These are phyloP conservation scores for Sebastiscus tertius DNA, from an alignment of 2,797 vertebrate species.

Conservation along the genomic window DNA sequence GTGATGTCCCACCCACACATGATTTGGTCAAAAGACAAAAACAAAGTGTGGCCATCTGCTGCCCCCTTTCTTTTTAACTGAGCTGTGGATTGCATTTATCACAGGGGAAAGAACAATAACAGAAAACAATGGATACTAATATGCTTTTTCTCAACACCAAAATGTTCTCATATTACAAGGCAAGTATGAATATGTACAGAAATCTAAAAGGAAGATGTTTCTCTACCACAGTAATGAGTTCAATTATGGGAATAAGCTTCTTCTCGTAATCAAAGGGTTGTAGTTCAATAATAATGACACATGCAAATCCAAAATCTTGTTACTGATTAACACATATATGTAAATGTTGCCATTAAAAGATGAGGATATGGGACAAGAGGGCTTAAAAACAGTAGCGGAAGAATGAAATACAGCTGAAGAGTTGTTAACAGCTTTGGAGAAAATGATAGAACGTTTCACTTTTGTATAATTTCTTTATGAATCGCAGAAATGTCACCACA, in stretches of 20 bases:
- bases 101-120: neutral
- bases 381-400: neutral
- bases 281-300: neutral
- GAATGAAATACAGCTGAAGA: neutral
- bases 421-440: neutral
- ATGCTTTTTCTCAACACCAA: neutral
- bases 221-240: neutral
- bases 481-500: neutral
- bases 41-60: neutral
- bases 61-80: neutral
- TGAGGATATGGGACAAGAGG: neutral
- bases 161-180: neutral
- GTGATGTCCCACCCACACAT: neutral
- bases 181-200: neutral
- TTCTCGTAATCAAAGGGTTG: neutral
- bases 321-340: neutral
- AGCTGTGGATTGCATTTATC: neutral
- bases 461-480: neutral
- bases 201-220: neutral
- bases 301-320: neutral
- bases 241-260: neutral
- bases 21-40: neutral
- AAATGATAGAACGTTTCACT: neutral
- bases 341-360: neutral
- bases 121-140: neutral